Conservation (phyloP, 2,888 invertebrate genomes). For the Beris morrisii region DNA sequence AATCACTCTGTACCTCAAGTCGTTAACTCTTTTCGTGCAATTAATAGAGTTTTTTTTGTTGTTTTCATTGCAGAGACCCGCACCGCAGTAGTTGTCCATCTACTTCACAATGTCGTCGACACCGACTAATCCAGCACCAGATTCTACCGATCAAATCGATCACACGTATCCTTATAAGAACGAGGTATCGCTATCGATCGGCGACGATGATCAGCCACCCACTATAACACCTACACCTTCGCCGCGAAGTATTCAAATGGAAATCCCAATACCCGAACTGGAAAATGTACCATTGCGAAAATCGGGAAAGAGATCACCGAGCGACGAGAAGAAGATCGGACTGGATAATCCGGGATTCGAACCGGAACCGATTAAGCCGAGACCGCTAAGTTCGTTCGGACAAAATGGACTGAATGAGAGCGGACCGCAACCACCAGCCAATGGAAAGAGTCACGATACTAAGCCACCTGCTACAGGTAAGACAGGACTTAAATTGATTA, state of each 20-base stretch:
- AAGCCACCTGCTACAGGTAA: slow-evolving; percentile 36
- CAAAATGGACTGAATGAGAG: slow-evolving; percentile 40
- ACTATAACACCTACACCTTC: slow-evolving; percentile 42
- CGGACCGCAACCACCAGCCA: slow-evolving; percentile 29
- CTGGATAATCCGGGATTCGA: slow-evolving; percentile 42
- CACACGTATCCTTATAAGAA: slow-evolving; percentile 41
- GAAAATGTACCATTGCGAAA: slow-evolving; percentile 39
- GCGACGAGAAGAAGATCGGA: slow-evolving; percentile 39
- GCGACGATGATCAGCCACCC: slow-evolving; percentile 40
- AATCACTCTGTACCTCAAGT: not conserved
- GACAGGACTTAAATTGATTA: not conserved
- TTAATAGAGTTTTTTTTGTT: slow-evolving; percentile 18
- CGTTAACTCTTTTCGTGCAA: slow-evolving; percentile 8
- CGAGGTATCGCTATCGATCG: slow-evolving; percentile 42
- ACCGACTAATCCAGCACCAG: slow-evolving; percentile 34
- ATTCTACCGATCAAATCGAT: slow-evolving; percentile 33
- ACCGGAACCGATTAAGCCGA: slow-evolving; percentile 35
- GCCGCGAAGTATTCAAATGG: slow-evolving; percentile 35
- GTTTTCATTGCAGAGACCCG: slow-evolving; percentile 37
- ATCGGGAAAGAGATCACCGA: slow-evolving; percentile 37
- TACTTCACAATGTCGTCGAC: slow-evolving; percentile 39
- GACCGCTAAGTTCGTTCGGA: slow-evolving; percentile 42
- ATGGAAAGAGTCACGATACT: slow-evolving; percentile 37
- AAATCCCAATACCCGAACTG: slow-evolving; percentile 36
- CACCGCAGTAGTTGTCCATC: slow-evolving; percentile 23